Evolutionary conservation across 2,888 invertebrate species (phyloP), one percentile per base, ranked within the genome.

Genomic region (Drosophila rubida): DNA sequence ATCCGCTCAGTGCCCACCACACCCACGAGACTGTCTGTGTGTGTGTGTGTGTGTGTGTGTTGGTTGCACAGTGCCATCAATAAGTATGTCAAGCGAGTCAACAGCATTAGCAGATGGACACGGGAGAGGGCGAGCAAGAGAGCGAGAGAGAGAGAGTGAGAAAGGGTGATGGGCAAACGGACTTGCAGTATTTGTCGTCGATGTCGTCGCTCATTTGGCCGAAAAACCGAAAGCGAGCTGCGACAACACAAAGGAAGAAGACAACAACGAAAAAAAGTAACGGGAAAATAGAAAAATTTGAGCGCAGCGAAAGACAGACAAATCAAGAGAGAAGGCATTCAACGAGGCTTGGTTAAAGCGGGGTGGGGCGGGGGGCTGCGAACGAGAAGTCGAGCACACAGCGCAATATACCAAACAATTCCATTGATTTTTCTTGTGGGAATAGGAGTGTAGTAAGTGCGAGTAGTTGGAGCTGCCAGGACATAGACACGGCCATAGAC

Each of bases 401-500:
- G 66, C 66, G 55, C 77, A 87, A 82, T 82, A 83, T 72, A 75
- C 74, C 87, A 84, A 87, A 81, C 81, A 81, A 87, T 88, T 88
- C 81, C 85, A 85, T 85, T 85, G 85, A 85, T 85, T 85, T 85
- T 88, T 88, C 85, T 84, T 81, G 75, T 73, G 85, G 85, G 85
- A 85, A 87, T 84, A 62, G 57, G 70, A 61, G 65, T 23, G n/a
- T n/a, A n/a, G n/a, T n/a, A 61, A 75, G 75, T 73, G 69, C 49
- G 71, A 65, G 59, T 60, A 45, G 54, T 55, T 55, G 41, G 23
- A 41, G 27, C 41, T 11, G 30, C 27, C 68, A 68, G 59, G 61
- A 57, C 59, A 74, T 69, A 75, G 14, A 69, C 46, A 62, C 32
- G 37, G 19, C 49, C 49, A 58, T 59, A 75, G 69, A 60, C 65